Base-by-base conservation (phyloP, 1,140 invertebrate genomes). In the Bombus impatiens region DNA sequence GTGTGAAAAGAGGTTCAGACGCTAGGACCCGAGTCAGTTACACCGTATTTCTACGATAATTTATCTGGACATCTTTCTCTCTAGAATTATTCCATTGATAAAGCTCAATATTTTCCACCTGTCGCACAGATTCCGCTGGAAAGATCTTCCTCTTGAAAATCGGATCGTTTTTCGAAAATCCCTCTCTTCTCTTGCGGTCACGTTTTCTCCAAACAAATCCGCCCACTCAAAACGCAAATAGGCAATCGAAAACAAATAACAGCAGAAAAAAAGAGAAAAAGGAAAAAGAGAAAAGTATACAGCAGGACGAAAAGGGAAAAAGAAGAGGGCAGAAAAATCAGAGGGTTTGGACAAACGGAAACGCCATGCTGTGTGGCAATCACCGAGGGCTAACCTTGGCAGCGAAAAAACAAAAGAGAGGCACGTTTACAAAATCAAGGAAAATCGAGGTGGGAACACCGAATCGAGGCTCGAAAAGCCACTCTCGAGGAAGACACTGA, bases 401-500 rank as follows among this genome's bases (percentile, higher is more conserved):
- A 80, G 44, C 67, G 86, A 81, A 84, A 71, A 68, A 74, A 80
- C 65, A 78, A 47, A 53, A 74, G 6, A 42, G 62, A 77, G 44
- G 12, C 28, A 47, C 3, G 67, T 75, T 75, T n/a, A 62, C 70
- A 47, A 81, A 86, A 78, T 68, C 32, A 87, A 89, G 88, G 83
- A 89, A 88, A 88, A 84, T 88, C 84, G 86, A 57, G 90, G 6
- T 79, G 62, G 65, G 68, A 87, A 82, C 57, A 71, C 75, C 84
- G 88, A 90, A 91, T 85, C 70, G 75, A 44, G 84, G 71, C 70
- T 87, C 85, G 78, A 86, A 91, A 88, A 87, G 84, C 89, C 82
- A 81, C 82, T 88, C 89, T 89, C 83, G 87, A 82, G 82, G 90
- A 92, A 92, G 91, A 92, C 90, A 92, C 90, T 92, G 90, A 92